Evolutionary conservation across 2,888 invertebrate genomes (phyloP), one percentile per base, ranked within the genome.

Genomic region (Andrena marginata): DNA sequence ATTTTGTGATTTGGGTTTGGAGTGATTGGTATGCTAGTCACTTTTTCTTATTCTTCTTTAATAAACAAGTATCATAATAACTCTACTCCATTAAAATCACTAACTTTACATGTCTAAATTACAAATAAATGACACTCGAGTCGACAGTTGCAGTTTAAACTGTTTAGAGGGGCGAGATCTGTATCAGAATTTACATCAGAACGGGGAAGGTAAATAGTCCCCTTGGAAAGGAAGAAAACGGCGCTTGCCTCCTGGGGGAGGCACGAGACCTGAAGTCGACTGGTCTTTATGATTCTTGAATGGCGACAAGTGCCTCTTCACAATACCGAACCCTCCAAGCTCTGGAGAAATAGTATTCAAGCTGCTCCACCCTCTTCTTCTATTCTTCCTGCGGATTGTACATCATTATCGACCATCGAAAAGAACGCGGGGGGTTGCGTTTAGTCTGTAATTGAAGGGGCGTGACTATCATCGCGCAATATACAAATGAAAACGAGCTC

Each of bases 301-400:
- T 84, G 65, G 74, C 77, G 82, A 85, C 85, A 84, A 80, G 79
- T 85, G 85, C 77, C 70, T 77, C 65, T 56, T 69, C 60, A 84
- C 84, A 80, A 80, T 80, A 54, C 51, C 26, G 60, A 67, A 63
- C 75, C 75, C 63, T 48, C 23, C 20, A 23, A 73, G 35, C 35
- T 42, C 51, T 2, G 48, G 0, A 26, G 31, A n/a, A 49, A 56
- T 51, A 59, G 29, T 23, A 71, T 48, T 64, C 42, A 8, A 20
- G 7, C 48, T 74, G 13, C 63, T 71, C 69, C 42, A 64, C 79
- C 77, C 71, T 54, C 48, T 68, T 56, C 68, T 63, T 77, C 31
- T 69, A 35, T 48, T 65, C 76, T 35, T 48, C 51, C n/a, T 29
- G 56, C 5, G 6, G 60, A 73, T 59, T 31, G 16, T 31, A 20